These are phyloP conservation scores for Aurelia aurita DNA, from an alignment of 30 jellyfish, hydroid and myxozoan genomes.

Conservation along the genomic window DNA sequence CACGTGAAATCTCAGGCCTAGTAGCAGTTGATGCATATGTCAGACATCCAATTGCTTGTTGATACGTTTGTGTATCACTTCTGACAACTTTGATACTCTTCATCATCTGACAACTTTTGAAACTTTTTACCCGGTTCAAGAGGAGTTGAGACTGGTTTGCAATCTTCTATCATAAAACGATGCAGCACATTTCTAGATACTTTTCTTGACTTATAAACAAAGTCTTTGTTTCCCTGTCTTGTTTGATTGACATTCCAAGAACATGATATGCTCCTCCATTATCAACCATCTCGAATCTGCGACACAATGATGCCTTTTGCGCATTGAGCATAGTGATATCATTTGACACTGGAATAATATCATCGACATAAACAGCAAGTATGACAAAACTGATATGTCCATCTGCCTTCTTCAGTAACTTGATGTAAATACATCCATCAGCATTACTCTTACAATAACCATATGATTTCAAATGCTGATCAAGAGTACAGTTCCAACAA, in stretches of 20 bases:
- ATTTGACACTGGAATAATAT: constrained; percentile 47
- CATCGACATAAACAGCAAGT: constrained; percentile 60
- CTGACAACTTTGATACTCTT: no score
- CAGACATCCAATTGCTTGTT: constrained; percentile 30
- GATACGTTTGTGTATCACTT: no score
- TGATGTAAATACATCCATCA: constrained; percentile 68
- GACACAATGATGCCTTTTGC: constrained; percentile 2
- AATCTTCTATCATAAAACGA: background rate
- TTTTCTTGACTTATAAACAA: background rate
- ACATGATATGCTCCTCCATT: constrained; percentile 23
- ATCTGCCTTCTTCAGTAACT: constrained; percentile 33
- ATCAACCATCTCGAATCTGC: constrained; percentile 29
- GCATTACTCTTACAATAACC: constrained; percentile 68
- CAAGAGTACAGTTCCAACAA: constrained; percentile 69
- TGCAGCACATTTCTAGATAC: no score
- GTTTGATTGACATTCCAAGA: constrained; percentile 24
- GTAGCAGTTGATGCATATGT: constrained; percentile 52
- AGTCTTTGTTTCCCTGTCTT: no score
- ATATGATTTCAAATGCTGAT: constrained; percentile 48
- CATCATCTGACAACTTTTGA: no score
- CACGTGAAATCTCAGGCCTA: constrained; percentile 72
- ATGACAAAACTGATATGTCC: constrained; percentile 57
- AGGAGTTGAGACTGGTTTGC: constrained; percentile 39
- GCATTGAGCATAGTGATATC: constrained; percentile 21
- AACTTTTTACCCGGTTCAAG: no score